These are phyloP conservation scores for Steinernema khuongi DNA, from an alignment of 1,140 invertebrate species.

Conservation along the genomic window DNA sequence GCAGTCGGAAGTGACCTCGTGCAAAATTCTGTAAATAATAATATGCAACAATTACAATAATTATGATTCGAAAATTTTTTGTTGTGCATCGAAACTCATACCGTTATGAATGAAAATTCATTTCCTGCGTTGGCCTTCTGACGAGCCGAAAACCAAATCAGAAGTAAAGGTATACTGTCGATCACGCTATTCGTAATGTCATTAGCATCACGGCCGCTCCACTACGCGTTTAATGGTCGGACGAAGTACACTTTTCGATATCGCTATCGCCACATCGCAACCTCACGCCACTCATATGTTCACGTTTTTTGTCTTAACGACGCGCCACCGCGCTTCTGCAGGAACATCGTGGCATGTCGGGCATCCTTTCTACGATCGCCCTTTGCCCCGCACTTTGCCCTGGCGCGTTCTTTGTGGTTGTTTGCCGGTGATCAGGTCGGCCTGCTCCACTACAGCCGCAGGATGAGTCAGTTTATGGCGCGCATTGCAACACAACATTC, in stretches of 20 bases:
- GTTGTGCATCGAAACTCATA: too few relatives aligned
- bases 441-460: not conserved
- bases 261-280: constrained; percentile 11
- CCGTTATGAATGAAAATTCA: too few relatives aligned
- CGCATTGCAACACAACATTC: not conserved
- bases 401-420: not conserved
- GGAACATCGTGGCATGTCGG: not conserved
- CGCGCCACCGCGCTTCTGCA: not conserved
- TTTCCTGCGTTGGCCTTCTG: too few relatives aligned
- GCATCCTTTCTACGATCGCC: not conserved
- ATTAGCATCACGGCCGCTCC: not conserved
- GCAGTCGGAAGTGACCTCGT: not conserved
- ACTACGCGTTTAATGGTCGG: not conserved
- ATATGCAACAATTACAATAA: too few relatives aligned
- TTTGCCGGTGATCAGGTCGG: not conserved
- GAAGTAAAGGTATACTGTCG: not conserved
- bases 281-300: constrained; percentile 9
- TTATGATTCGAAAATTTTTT: too few relatives aligned
- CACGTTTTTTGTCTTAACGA: too few relatives aligned
- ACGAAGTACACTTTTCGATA: not conserved
- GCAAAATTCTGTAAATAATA: too few relatives aligned
- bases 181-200: constrained; percentile 6
- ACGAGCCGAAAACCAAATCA: not conserved
- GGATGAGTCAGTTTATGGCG: not conserved
- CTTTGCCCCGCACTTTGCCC: not conserved